Base-by-base conservation (phyloP, 1,140 invertebrate genomes). In the Orussus abietinus region DNA sequence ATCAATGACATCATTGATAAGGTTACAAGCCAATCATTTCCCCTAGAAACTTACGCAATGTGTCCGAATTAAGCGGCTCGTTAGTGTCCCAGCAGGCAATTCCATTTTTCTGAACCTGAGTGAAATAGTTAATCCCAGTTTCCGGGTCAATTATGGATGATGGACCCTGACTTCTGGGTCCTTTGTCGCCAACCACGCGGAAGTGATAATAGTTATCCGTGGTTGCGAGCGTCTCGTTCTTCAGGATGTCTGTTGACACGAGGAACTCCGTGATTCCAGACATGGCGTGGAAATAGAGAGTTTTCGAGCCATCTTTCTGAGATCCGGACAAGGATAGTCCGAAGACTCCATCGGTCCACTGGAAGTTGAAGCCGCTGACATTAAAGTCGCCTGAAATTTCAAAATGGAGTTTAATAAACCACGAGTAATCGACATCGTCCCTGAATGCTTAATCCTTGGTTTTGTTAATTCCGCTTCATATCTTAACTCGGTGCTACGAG, bases 311-410 rank as follows among this genome's bases (percentile, higher is more conserved):
- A 35, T 80, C 77, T 1, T 67, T 57, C 31, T 75, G 71, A n/a
- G 66, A 65, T 14, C 77, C 74, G 1, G 80, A 80, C 12, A 87
- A 58, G 3, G 84, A 81, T 43, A 87, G 42, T 18, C 81, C 80
- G 43, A 87, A 86, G 0, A 87, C 70, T 6, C 85, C 85, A 60
- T 88, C 85, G 0, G 80, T 84, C 84, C 85, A 87, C 57, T 87
- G 84, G 76, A 87, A 87, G 49, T 82, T 79, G 3, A 84, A 75
- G 4, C 84, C 84, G 13, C 76, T 81, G 5, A 87, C 76, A 51
- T 80, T 83, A 54, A 80, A 85, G 38, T 84, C 77, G 5, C 84
- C 70, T 71, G 10, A 0, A 31, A 45, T n/a, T n/a, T n/a, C n/a
- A n/a, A n/a, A n/a, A n/a, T n/a, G n/a, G n/a, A n/a, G n/a, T n/a